Conservation (phyloP, 2,888 invertebrate genomes). For the Caenorhabditis imperialis region DNA sequence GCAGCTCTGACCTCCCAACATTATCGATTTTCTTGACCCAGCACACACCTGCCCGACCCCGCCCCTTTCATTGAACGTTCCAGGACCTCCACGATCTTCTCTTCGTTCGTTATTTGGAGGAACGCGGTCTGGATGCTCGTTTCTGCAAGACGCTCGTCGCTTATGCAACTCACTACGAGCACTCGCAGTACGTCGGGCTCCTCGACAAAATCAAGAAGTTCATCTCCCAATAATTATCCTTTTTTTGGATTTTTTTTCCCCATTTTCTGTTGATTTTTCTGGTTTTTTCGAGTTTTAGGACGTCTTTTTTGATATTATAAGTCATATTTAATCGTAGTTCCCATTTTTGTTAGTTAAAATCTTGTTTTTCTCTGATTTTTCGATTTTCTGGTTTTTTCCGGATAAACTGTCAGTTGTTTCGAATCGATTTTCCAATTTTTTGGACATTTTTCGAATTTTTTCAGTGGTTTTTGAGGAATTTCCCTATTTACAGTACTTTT, state of each 20-base stretch:
- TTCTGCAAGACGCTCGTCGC: slow-evolving; percentile 91
- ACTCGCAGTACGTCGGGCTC: slow-evolving; percentile 90
- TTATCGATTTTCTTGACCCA: no score
- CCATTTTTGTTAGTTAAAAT: slow-evolving; percentile 10
- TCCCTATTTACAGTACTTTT: no score
- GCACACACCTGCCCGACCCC: no score
- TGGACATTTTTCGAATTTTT: not conserved
- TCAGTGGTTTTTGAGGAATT: not conserved
- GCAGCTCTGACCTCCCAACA: no score
- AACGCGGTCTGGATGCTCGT: slow-evolving; percentile 93
- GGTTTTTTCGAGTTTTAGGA: not conserved
- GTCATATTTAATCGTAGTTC: no score
- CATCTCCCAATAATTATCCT: slow-evolving; percentile 80
- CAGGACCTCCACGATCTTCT: slow-evolving; percentile 75
- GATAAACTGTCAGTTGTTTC: slow-evolving; percentile 1
- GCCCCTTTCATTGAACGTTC: slow-evolving; percentile 4
- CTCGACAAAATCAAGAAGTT: slow-evolving; percentile 90
- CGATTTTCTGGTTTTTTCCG: not conserved
- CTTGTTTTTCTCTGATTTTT: slow-evolving; percentile 2
- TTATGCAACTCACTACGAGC: slow-evolving; percentile 93
- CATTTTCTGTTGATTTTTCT: not conserved
- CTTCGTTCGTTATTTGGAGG: slow-evolving; percentile 93
- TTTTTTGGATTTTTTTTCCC: not conserved
- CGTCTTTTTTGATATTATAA: slow-evolving; percentile 2
- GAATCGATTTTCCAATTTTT: slow-evolving; percentile 13